A percentile compares a stretch with the other conserved stretches of the same genome.
phyloP scores from a whole-genome alignment of 1,140 invertebrate species.

The Samia ricini region DNA sequence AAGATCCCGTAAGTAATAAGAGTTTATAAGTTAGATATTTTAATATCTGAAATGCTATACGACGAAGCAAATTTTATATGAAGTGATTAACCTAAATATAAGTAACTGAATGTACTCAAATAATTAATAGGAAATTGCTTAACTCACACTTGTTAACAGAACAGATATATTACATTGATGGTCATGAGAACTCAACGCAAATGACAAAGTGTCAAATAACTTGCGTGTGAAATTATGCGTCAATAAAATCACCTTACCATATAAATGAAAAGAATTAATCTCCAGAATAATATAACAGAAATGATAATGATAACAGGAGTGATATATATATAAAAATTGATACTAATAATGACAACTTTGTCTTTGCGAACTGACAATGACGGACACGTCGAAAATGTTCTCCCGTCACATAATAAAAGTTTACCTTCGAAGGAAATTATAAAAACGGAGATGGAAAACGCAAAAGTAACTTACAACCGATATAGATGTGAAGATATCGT shows the following conservation, averaged over 20 bases:
- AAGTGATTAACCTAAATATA: background rate
- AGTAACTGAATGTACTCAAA: background rate
- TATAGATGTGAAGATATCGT: constrained; percentile 22
- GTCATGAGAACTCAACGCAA: background rate
- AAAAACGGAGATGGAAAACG: constrained; percentile 17
- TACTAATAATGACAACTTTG: constrained; percentile 59
- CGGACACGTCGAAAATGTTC: background rate
- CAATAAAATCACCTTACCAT: background rate
- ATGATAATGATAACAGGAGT: background rate
- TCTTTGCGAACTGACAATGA: constrained; percentile 27
- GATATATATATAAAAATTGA: no score
- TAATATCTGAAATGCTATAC: background rate
- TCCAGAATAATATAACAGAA: background rate
- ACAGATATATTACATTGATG: background rate
- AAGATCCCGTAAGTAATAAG: no score
- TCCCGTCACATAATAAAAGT: background rate
- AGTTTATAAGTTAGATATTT: no score
- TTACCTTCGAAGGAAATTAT: background rate
- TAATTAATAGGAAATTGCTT: background rate
- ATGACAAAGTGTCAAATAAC: background rate
- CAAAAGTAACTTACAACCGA: background rate
- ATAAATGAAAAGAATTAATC: background rate
- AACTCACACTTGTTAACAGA: no score
- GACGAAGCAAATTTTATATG: background rate
- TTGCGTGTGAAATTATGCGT: background rate